Evolutionary conservation across 2,888 invertebrate species (phyloP).

Genomic region (Hoplodrina blanda): DNA sequence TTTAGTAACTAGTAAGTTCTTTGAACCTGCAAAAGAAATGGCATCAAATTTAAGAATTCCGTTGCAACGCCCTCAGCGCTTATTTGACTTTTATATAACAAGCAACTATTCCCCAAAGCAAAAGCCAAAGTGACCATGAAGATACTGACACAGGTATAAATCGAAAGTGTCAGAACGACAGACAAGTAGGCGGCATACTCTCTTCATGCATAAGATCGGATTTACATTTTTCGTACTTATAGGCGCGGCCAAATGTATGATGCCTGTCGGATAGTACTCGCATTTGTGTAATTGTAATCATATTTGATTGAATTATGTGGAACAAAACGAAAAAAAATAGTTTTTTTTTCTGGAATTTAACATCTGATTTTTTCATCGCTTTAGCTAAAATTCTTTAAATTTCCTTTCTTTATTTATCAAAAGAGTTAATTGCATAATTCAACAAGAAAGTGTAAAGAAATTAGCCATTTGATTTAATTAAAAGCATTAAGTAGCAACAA

Average conservation of each 20-base stretch:
- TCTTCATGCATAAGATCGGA: slow-evolving; percentile 18
- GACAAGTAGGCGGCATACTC: slow-evolving; percentile 45
- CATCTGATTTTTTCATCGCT: neutral
- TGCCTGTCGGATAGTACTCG: neutral
- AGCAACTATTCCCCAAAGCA: slow-evolving; percentile 10
- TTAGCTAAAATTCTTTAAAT: neutral
- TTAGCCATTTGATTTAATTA: slow-evolving; percentile 24
- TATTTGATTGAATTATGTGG: neutral
- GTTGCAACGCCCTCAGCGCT: slow-evolving; percentile 18
- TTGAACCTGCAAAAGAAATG: neutral
- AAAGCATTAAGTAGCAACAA: slow-evolving; percentile 19
- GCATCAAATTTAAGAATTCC: neutral
- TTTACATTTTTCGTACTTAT: slow-evolving; percentile 29
- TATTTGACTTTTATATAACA: slow-evolving; percentile 1
- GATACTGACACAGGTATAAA: slow-evolving; percentile 39
- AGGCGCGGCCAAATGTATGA: slow-evolving; percentile 27
- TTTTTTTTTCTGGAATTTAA: neutral
- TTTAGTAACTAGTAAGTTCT: neutral
- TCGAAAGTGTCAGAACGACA: slow-evolving; percentile 53
- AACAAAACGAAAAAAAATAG: neutral
- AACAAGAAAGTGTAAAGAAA: slow-evolving; percentile 34
- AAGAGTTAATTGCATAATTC: slow-evolving; percentile 16
- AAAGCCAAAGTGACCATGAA: slow-evolving; percentile 45
- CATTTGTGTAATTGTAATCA: neutral
- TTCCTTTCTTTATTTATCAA: neutral